Percentiles rank a stretch among this genome's conserved stretches.
These are phyloP conservation scores for Muscicapa adusta DNA, from an alignment of 2,113 vertebrate genomes.

Conservation along the genomic window DNA sequence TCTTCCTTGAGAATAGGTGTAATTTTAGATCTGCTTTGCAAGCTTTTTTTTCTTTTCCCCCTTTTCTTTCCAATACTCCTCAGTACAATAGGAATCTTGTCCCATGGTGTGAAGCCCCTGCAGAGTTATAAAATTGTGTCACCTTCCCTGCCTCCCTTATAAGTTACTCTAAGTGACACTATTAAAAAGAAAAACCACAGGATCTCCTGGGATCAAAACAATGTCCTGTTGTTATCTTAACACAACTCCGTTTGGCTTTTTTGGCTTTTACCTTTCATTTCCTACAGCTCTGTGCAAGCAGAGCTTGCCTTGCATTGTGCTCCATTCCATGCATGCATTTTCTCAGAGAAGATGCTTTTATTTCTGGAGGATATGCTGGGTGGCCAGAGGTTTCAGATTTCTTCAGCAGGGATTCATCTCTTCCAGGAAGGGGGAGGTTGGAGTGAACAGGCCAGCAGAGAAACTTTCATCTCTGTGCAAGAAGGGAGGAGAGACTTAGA, in stretches of 20 bases:
- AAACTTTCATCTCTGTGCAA: not conserved
- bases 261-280: conserved; percentile 24
- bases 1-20: conserved; percentile 78
- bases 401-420: conserved; percentile 12
- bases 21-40: conserved; percentile 75
- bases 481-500: conserved; percentile 28
- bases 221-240: conserved; percentile 57
- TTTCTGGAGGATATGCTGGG: conserved; percentile 29
- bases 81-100: conserved; percentile 66
- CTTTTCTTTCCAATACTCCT: conserved; percentile 48
- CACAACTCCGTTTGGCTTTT: conserved; percentile 14
- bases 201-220: conserved; percentile 48
- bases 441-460: not conserved
- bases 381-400: conserved; percentile 43
- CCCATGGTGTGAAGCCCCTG: conserved; percentile 69
- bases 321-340: conserved; percentile 28
- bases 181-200: conserved; percentile 49
- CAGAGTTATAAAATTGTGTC: conserved; percentile 67
- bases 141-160: conserved; percentile 51
- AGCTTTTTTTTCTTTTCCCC: conserved; percentile 26
- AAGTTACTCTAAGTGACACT: conserved; percentile 58
- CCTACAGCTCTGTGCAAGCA: not conserved
- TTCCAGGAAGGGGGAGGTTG: conserved; percentile 1
- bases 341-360: conserved; percentile 39
- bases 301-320: not conserved